A percentile compares a stretch with the other conserved stretches of the same genome.
These are phyloP conservation scores for Protophormia terraenovae DNA, from an alignment of 2,888 invertebrate genomes.

Conservation along the genomic window DNA sequence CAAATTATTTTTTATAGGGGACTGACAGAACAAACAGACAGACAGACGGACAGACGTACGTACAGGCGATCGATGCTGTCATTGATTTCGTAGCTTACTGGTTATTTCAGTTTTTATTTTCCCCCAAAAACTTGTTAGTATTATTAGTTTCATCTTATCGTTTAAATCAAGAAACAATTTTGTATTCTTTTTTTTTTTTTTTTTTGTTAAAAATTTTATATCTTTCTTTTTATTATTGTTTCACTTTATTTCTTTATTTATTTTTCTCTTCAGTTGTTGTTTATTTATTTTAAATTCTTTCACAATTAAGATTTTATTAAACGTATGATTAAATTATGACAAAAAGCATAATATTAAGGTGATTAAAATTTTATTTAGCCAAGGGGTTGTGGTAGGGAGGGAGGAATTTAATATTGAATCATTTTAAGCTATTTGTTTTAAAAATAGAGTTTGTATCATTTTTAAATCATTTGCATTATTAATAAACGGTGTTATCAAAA, in stretches of 20 bases:
- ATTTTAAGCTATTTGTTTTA: background rate
- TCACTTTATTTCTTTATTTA: no score
- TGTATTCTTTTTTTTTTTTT: background rate
- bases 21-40: background rate
- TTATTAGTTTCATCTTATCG: background rate
- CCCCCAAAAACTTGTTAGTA: background rate
- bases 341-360: background rate
- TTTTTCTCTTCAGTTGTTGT: no score
- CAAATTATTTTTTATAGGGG: background rate
- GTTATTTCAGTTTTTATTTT: background rate
- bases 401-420: background rate
- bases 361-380: no score
- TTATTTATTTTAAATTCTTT: background rate
- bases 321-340: background rate
- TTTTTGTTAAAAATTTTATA: background rate
- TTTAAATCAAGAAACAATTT: background rate
- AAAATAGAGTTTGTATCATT: conserved; percentile 53
- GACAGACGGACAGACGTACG: background rate
- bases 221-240: background rate
- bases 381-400: no score
- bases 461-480: conserved; percentile 25
- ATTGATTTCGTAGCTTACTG: background rate
- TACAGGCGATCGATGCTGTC: background rate
- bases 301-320: background rate
- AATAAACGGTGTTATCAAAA: background rate